A percentile compares a stretch with the other conserved stretches of the same genome.
Evolutionary conservation across 2,113 vertebrate species (phyloP).

Genomic region (Alectura lathami): DNA sequence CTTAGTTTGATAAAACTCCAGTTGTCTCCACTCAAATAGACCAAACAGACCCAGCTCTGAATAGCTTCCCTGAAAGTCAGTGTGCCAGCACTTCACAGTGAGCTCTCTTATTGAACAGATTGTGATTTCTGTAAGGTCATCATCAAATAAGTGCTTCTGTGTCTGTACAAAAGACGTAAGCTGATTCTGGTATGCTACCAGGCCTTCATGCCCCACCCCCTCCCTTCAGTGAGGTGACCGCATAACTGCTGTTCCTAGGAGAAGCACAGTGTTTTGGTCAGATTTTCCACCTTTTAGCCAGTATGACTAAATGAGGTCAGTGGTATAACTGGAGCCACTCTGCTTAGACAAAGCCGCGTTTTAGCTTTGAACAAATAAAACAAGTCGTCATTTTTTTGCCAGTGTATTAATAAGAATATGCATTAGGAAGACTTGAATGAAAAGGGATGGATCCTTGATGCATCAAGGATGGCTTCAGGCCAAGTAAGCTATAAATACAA

Average conservation of each 20-base stretch:
- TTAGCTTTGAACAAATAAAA: not conserved
- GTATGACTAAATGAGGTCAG: not conserved
- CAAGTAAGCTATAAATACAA: not conserved
- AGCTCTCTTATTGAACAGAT: not conserved
- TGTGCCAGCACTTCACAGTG: not conserved
- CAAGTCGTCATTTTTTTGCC: slow-evolving; percentile 6
- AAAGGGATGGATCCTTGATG: not conserved
- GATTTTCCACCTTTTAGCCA: slow-evolving; percentile 11
- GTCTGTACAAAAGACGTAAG: not conserved
- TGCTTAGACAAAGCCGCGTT: slow-evolving; percentile 9
- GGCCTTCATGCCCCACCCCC: not conserved
- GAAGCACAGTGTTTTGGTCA: not conserved
- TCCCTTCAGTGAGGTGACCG: not conserved
- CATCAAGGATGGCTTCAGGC: not conserved
- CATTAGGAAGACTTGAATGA: not conserved
- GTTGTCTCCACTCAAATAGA: not conserved
- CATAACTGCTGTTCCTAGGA: not conserved
- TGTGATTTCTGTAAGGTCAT: not conserved
- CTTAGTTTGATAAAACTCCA: not conserved
- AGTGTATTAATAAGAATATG: not conserved
- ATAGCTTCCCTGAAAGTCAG: not conserved
- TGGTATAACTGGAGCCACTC: not conserved
- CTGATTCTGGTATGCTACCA: not conserved
- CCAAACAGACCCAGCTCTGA: not conserved
- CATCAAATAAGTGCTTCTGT: not conserved